phyloP scores from a whole-genome alignment of 2,113 vertebrate species.

The Anas platyrhynchos region DNA sequence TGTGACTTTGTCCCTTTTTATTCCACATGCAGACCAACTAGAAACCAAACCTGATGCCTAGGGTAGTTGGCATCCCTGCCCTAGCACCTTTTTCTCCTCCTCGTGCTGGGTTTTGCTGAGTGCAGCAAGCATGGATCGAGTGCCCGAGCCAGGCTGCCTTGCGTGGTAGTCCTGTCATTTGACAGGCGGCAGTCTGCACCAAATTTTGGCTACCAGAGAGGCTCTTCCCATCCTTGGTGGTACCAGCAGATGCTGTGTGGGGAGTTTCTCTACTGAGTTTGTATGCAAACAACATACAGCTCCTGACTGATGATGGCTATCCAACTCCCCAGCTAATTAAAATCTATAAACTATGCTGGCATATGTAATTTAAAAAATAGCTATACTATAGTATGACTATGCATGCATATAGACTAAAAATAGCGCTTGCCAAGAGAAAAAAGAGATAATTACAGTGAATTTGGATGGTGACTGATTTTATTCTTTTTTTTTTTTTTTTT shows the following conservation, averaged over 20 bases:
- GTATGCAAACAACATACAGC: conserved; percentile 51
- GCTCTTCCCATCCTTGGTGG: background rate
- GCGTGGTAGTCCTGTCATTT: background rate
- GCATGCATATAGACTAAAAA: conserved; percentile 14
- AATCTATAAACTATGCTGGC: conserved; percentile 47
- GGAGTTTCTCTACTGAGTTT: background rate
- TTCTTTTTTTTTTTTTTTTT: conserved; percentile 3
- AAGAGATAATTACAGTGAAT: conserved; percentile 37
- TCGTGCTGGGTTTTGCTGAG: no score
- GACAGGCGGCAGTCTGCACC: background rate
- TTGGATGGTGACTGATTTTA: conserved; percentile 27
- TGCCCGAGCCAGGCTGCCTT: no score
- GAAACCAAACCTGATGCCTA: background rate
- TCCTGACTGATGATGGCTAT: conserved; percentile 47
- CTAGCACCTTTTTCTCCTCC: no score
- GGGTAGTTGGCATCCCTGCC: background rate
- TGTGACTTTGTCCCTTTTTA: background rate
- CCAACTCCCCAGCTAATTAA: conserved; percentile 52
- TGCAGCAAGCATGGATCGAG: no score
- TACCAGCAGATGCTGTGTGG: background rate
- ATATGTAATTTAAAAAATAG: conserved; percentile 61
- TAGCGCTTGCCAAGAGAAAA: conserved; percentile 23
- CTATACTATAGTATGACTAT: conserved; percentile 37
- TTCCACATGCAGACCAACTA: background rate
- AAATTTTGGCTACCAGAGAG: background rate